Conservation (phyloP, 2,888 invertebrate species). For the Selenia dentaria region DNA sequence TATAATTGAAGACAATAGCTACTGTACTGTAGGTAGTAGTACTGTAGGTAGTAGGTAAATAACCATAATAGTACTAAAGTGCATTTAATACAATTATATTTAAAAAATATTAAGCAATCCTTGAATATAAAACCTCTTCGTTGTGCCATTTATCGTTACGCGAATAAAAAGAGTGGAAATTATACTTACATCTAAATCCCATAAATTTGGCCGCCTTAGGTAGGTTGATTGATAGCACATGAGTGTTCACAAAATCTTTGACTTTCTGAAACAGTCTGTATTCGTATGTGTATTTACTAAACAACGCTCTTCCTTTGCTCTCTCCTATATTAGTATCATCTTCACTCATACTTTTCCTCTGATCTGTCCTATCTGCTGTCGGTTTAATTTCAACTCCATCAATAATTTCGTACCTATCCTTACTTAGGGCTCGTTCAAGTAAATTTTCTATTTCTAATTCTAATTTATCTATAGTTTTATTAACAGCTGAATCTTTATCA, state of each 20-base stretch:
- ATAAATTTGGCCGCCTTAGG: slow-evolving; percentile 87
- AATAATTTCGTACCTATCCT: slow-evolving; percentile 82
- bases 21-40: no score
- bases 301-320: slow-evolving; percentile 60
- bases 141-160: no score
- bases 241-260: slow-evolving; percentile 84
- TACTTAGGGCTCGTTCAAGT: slow-evolving; percentile 82
- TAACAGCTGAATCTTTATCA: slow-evolving; percentile 58
- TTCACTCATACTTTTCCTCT: slow-evolving; percentile 25
- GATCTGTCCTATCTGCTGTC: slow-evolving; percentile 23
- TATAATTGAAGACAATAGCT: no score
- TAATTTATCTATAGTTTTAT: slow-evolving; percentile 65
- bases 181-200: slow-evolving; percentile 85
- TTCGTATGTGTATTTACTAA: slow-evolving; percentile 73
- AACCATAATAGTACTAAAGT: no score
- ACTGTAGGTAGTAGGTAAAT: no score
- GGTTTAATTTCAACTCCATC: slow-evolving; percentile 84
- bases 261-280: slow-evolving; percentile 84
- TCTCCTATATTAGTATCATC: slow-evolving; percentile 15
- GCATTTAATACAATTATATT: no score
- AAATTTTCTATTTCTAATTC: slow-evolving; percentile 82
- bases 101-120: no score
- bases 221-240: slow-evolving; percentile 87
- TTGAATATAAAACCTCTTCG: no score
- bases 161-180: no score